A percentile compares a stretch with the other conserved stretches of the same genome.
Conservation (phyloP, 2,113 vertebrate genomes). For the Aptenodytes patagonicus region DNA sequence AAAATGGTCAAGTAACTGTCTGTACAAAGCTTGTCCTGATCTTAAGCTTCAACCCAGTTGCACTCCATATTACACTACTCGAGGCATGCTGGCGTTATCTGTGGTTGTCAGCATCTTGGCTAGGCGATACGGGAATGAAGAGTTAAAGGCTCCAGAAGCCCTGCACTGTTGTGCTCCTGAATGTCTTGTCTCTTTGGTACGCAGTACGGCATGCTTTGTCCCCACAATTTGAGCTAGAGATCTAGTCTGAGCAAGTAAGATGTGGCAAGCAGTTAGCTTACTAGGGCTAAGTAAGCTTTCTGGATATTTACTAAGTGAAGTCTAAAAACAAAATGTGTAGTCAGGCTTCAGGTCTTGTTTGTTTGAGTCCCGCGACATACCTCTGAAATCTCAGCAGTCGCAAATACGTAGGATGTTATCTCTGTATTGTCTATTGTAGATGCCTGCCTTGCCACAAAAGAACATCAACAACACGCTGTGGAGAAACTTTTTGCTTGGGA, state of each 20-base stretch:
- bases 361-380: not conserved
- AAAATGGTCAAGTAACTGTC: not conserved
- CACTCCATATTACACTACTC: accelerated
- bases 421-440: not conserved
- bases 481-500: not conserved
- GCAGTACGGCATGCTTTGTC: not conserved
- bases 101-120: not conserved
- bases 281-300: not conserved
- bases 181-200: not conserved
- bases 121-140: not conserved
- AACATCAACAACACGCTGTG: not conserved
- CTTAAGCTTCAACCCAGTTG: not conserved
- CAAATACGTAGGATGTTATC: not conserved
- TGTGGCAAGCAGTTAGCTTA: not conserved
- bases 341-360: not conserved
- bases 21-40: not conserved
- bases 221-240: accelerated
- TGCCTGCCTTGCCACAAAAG: not conserved
- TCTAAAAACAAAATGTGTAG: not conserved
- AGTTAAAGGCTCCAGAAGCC: not conserved
- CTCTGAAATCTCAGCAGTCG: not conserved
- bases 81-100: accelerated
- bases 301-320: not conserved
- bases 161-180: not conserved
- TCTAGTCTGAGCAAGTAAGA: not conserved